Base-by-base conservation (phyloP, 35 echinoderm and acorn worm genomes). In the Anneissia japonica region DNA sequence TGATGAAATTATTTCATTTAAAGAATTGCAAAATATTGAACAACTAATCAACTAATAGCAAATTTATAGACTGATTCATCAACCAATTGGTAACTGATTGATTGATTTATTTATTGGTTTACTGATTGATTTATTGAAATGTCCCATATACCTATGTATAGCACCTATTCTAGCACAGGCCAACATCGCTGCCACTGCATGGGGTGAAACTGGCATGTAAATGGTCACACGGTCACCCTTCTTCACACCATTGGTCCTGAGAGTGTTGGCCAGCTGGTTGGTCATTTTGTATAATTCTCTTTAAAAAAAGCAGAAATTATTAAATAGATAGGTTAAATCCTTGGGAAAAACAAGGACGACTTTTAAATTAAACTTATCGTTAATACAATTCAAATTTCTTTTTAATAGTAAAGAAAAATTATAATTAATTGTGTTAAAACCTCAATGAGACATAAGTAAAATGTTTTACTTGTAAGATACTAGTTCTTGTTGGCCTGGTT, bases 91-190 rank as follows among this genome's bases (percentile, higher is more conserved):
- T n/a, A n/a, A n/a, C n/a, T n/a, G n/a, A n/a, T n/a, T n/a, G n/a
- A n/a, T n/a, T n/a, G n/a, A n/a, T n/a, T n/a, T n/a, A n/a, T n/a
- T n/a, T n/a, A n/a, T n/a, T n/a, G n/a, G n/a, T n/a, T n/a, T n/a
- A n/a, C n/a, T n/a, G n/a, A n/a, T n/a, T n/a, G n/a, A n/a, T n/a
- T n/a, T n/a, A n/a, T n/a, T n/a, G n/a, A n/a, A n/a, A n/a, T n/a
- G n/a, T n/a, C n/a, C n/a, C n/a, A n/a, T n/a, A n/a, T 64, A 64
- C 94, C 88, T 97, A 90, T 99, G 96, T 46, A 99, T 90, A 45
- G 96, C 96, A 28, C 96, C 96, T 75, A 99, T 99, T 31, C 96
- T 75, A 43, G 92, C 92, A 94, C 96, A 99, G 4, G 96, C 96
- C 79, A 84, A 72, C 92, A 99, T 89, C 0, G 96, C 89, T 38